Percentiles rank a stretch among this genome's conserved stretches.
phyloP scores from a whole-genome alignment of 2,113 vertebrate species.

The Tringa solitaria region DNA sequence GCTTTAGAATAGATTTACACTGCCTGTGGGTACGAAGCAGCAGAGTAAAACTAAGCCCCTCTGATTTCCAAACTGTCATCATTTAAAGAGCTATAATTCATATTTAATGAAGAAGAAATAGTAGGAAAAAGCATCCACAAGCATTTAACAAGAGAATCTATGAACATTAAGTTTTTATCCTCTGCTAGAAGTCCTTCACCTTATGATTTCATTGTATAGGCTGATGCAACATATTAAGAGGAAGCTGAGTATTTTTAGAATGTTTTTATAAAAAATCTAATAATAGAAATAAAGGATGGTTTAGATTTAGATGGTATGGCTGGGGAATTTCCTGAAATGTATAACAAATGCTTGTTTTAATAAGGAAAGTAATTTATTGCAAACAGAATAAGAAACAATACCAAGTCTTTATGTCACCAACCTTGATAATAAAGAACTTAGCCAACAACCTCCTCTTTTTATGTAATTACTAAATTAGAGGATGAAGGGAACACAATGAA shows the following conservation, averaged over 20 bases:
- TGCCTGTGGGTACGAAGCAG: constrained; percentile 37
- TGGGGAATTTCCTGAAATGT: constrained; percentile 40
- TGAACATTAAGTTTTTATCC: constrained; percentile 53
- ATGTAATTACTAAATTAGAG: background rate
- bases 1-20: constrained; percentile 61
- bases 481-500: background rate
- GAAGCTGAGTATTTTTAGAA: constrained; percentile 55
- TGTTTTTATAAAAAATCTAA: constrained; percentile 17
- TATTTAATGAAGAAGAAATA: constrained; percentile 71
- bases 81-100: constrained; percentile 68
- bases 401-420: constrained; percentile 9
- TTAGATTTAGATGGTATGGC: constrained; percentile 2
- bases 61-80: constrained; percentile 57
- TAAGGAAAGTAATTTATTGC: background rate
- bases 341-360: background rate
- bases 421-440: background rate
- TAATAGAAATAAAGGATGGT: constrained; percentile 46
- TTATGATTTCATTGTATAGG: constrained; percentile 44
- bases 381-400: constrained; percentile 7
- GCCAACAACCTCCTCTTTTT: background rate
- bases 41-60: constrained; percentile 52
- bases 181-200: constrained; percentile 51
- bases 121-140: constrained; percentile 54
- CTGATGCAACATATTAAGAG: constrained; percentile 44
- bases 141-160: constrained; percentile 52